Evolutionary conservation across 2,888 invertebrate genomes (phyloP).

Genomic region (Drosophila paranaensis): DNA sequence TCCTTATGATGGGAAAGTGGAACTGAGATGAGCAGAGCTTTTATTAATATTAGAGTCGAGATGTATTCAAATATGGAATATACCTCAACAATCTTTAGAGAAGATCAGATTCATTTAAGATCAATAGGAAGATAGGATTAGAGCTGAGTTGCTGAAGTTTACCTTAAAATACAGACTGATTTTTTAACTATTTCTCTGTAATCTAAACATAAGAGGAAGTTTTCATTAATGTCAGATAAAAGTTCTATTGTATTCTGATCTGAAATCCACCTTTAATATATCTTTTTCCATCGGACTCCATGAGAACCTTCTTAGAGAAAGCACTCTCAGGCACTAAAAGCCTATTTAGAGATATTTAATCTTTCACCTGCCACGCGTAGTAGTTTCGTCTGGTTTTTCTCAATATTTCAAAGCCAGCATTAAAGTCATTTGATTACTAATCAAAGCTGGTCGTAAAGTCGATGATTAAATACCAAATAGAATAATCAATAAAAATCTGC

Average conservation of each 20-base stretch:
- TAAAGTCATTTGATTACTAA: constrained; percentile 57
- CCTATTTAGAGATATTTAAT: not conserved
- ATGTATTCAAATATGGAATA: too few relatives aligned
- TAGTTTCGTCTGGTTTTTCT: not conserved
- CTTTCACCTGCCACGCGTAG: not conserved
- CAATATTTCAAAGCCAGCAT: constrained; percentile 8
- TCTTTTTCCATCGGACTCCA: too few relatives aligned
- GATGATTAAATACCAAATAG: constrained; percentile 70
- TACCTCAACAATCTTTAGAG: not conserved
- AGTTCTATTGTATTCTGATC: too few relatives aligned
- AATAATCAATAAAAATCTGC: constrained; percentile 64
- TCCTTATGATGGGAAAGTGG: too few relatives aligned
- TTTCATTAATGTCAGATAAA: not conserved
- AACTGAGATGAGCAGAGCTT: too few relatives aligned
- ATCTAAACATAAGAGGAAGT: not conserved
- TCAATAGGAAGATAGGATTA: too few relatives aligned
- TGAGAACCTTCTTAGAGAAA: too few relatives aligned
- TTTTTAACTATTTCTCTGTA: not conserved
- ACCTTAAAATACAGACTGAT: not conserved
- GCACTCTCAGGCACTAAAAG: not conserved
- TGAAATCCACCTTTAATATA: too few relatives aligned
- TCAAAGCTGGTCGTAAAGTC: constrained; percentile 66
- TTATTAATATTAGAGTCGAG: too few relatives aligned
- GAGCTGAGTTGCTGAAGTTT: too few relatives aligned
- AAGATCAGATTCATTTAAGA: not conserved